A percentile compares a stretch with the other conserved stretches of the same genome.
Evolutionary conservation across 2,113 vertebrate genomes (phyloP).

Genomic region (Neodon shergylaensis): DNA sequence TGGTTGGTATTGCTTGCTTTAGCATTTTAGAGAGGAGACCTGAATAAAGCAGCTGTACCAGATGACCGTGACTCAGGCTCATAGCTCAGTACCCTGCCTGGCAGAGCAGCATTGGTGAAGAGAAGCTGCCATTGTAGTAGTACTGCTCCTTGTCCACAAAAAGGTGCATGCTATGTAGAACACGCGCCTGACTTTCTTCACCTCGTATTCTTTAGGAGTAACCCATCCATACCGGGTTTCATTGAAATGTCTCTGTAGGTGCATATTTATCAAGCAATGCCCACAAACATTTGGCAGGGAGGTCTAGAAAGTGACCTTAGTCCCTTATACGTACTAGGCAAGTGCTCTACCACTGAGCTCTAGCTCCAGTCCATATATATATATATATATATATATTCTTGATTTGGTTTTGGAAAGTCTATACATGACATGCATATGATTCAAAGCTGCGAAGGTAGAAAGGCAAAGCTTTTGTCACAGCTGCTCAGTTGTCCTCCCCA

Average conservation of each 20-base stretch:
- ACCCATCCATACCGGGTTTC: not conserved
- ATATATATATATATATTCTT: not conserved
- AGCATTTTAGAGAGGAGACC: not conserved
- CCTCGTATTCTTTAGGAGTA: not conserved
- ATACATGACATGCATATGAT: not conserved
- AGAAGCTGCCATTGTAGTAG: not conserved
- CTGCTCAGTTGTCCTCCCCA: not conserved
- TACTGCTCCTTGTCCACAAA: slow-evolving; percentile 33
- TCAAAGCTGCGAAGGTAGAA: slow-evolving; percentile 8
- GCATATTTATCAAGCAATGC: not conserved
- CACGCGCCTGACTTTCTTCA: not conserved
- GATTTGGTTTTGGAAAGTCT: slow-evolving; percentile 7
- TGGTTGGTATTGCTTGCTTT: not conserved
- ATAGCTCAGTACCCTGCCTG: not conserved
- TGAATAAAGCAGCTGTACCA: not conserved
- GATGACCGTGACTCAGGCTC: not conserved
- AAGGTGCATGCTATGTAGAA: not conserved
- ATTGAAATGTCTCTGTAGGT: not conserved
- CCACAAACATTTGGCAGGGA: not conserved
- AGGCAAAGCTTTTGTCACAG: not conserved
- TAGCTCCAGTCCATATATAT: not conserved
- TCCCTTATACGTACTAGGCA: not conserved
- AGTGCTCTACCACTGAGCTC: not conserved
- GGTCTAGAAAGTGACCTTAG: not conserved
- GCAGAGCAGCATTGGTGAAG: not conserved